Percentiles rank a stretch among this genome's conserved stretches.
Evolutionary conservation across 2,113 vertebrate genomes (phyloP).

Genomic region (Microcebus ravelobensis): DNA sequence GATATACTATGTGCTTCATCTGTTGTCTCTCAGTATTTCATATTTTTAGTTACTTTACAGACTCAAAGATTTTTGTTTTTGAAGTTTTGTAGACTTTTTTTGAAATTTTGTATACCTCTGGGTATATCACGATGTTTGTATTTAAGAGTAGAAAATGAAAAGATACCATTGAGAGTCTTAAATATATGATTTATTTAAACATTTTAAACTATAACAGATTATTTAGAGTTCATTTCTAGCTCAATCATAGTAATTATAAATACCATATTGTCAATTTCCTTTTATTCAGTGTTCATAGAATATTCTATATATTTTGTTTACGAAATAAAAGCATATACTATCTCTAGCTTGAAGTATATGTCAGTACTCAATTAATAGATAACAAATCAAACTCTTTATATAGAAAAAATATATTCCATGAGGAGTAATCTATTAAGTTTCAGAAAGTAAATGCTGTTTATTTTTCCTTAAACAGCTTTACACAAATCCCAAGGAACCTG

Average conservation of each 20-base stretch:
- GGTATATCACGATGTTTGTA: conserved; percentile 11
- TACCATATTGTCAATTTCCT: conserved; percentile 25
- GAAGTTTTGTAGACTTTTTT: conserved; percentile 46
- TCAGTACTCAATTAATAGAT: neutral
- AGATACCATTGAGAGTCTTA: neutral
- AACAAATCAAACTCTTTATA: conserved; percentile 24
- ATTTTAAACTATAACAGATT: neutral
- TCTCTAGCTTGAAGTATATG: neutral
- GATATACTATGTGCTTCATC: neutral
- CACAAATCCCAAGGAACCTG: conserved; percentile 83
- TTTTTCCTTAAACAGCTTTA: conserved; percentile 87
- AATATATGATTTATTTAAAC: conserved; percentile 31
- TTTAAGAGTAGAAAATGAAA: conserved; percentile 50
- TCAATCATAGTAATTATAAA: conserved; percentile 14
- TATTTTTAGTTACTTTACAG: conserved; percentile 49
- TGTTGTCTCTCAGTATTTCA: conserved; percentile 24
- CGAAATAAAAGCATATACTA: neutral
- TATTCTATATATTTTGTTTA: conserved; percentile 23
- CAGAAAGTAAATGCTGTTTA: conserved; percentile 72
- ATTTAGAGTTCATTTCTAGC: conserved; percentile 41
- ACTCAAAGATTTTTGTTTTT: conserved; percentile 3
- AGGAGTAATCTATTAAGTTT: conserved; percentile 2
- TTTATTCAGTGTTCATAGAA: conserved; percentile 16
- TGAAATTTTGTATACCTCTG: conserved; percentile 28
- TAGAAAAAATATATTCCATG: conserved; percentile 60